phyloP scores from a whole-genome alignment of 23 tunicate species.

The Styela clava region DNA sequence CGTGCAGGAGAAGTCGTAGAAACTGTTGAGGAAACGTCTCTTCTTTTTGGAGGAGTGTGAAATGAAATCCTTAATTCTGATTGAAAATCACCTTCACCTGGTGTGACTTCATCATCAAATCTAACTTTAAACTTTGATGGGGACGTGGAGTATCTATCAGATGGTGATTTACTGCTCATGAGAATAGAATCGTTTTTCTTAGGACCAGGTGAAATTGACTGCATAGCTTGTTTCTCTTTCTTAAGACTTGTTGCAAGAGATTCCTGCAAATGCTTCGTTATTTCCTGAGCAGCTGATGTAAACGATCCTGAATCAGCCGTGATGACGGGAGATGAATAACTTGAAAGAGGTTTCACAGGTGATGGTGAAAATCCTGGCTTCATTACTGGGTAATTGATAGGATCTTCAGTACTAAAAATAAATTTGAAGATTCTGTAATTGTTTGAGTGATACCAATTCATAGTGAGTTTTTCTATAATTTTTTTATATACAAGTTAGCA shows the following conservation, averaged over 20 bases:
- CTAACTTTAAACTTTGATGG: constrained; percentile 19
- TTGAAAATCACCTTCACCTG: not conserved
- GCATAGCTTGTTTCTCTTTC: constrained; percentile 2
- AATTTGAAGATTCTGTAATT: not conserved
- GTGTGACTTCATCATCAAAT: not conserved
- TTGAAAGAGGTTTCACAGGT: constrained; percentile 6
- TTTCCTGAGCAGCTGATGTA: constrained; percentile 18
- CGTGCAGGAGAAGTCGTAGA: not conserved
- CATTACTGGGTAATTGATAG: not conserved
- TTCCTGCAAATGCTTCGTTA: constrained; percentile 7
- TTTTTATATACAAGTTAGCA: too few relatives aligned
- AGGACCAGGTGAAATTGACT: not conserved
- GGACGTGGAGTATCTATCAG: not conserved
- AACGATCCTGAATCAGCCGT: constrained; percentile 1
- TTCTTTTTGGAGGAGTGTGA: not conserved
- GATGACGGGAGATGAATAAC: not conserved
- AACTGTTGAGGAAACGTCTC: not conserved
- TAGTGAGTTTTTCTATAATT: too few relatives aligned
- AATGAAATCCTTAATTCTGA: not conserved
- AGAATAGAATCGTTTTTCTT: not conserved
- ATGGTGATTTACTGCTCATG: not conserved
- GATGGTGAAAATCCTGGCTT: constrained; percentile 8
- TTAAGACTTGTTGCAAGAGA: constrained; percentile 27
- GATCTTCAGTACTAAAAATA: constrained; percentile 6
- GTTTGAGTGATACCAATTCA: too few relatives aligned